Evolutionary conservation across 2,113 vertebrate species (phyloP), one percentile per base, ranked within the genome.

Genomic region (Paedocypris sp.): DNA sequence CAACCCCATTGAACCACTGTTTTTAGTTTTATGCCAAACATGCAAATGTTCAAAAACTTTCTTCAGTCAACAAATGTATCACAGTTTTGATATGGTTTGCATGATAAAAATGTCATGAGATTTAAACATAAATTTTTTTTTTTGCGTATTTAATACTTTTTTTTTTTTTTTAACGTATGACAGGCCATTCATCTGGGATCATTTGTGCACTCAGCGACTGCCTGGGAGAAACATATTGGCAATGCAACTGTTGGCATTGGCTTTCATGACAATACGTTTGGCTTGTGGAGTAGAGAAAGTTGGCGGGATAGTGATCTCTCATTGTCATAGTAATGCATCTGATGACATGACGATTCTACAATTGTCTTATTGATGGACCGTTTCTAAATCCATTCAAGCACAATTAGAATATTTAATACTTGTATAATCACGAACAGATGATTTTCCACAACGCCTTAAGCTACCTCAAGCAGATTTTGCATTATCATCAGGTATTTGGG

Each of bases 71-170:
- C n/a, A n/a, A n/a, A n/a, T n/a, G n/a, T n/a, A n/a, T n/a, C n/a
- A n/a, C n/a, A n/a, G n/a, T n/a, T n/a, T n/a, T n/a, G n/a, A n/a
- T n/a, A n/a, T n/a, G n/a, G n/a, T n/a, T n/a, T n/a, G n/a, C n/a
- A n/a, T n/a, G n/a, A n/a, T n/a, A n/a, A n/a, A n/a, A n/a, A n/a
- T n/a, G n/a, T n/a, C n/a, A n/a, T n/a, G n/a, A n/a, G 41, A 61
- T 73, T 43, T 73, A 74, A 67, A 65, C 79, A 75, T 63, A 77
- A 78, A 77, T 77, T n/a, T n/a, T n/a, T n/a, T n/a, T n/a, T n/a
- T n/a, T n/a, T n/a, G n/a, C n/a, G n/a, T n/a, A n/a, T n/a, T n/a
- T n/a, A n/a, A n/a, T n/a, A n/a, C n/a, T n/a, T n/a, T n/a, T n/a
- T n/a, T n/a, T n/a, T n/a, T n/a, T n/a, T n/a, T n/a, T n/a, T n/a